A percentile compares a stretch with the other conserved stretches of the same genome.
These are phyloP conservation scores for Sinocyclocheilus rhinocerous DNA, from an alignment of 2,113 vertebrate genomes.

Conservation along the genomic window DNA sequence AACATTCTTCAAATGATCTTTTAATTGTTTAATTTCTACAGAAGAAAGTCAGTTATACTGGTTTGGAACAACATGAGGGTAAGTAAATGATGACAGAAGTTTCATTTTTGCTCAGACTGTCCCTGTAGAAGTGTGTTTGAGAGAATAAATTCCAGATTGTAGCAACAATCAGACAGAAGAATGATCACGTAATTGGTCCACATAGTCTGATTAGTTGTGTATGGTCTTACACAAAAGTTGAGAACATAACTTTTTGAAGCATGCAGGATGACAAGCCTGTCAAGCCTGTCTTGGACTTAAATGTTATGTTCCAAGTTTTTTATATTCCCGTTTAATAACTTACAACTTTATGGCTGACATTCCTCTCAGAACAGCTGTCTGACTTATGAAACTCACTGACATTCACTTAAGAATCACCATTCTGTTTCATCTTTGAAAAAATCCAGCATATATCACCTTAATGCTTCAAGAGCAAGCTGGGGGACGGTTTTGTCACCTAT, in stretches of 20 bases:
- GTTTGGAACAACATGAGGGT: neutral
- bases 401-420: slow-evolving; percentile 19
- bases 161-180: neutral
- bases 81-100: neutral
- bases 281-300: neutral
- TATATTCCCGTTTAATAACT: neutral
- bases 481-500: neutral
- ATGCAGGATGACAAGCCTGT: neutral
- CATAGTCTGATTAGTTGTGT: neutral
- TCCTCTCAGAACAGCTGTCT: neutral
- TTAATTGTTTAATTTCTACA: neutral
- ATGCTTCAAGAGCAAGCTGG: slow-evolving; percentile 8
- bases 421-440: neutral
- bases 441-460: slow-evolving; percentile 16
- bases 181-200: neutral
- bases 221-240: neutral
- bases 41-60: neutral
- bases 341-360: slow-evolving; percentile 3
- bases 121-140: neutral
- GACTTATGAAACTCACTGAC: neutral
- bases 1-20: neutral
- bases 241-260: neutral
- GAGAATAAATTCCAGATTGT: neutral
- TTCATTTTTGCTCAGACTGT: neutral
- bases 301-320: slow-evolving; percentile 8